Conservation (phyloP, 2,797 vertebrate species). For the Ibycter americanus region DNA sequence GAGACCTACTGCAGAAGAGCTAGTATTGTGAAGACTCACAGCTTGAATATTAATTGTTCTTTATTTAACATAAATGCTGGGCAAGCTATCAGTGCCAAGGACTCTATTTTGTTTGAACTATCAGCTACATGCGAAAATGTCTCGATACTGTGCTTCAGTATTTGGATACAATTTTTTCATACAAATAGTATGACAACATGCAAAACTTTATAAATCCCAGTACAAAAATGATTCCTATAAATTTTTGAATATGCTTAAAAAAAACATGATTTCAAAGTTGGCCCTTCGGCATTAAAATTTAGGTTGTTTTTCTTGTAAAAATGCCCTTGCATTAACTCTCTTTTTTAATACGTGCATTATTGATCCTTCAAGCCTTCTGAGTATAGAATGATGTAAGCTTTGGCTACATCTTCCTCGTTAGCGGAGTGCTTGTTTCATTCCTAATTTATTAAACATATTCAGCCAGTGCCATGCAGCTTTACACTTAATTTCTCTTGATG, state of each 20-base stretch:
- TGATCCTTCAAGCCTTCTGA: slow-evolving; percentile 26
- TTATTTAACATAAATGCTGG: neutral
- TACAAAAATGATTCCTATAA: neutral
- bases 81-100: neutral
- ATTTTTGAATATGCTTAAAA: neutral
- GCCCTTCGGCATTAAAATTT: neutral
- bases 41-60: neutral
- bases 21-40: neutral
- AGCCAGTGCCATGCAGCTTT: slow-evolving; percentile 12
- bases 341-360: slow-evolving; percentile 22
- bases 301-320: neutral
- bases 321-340: neutral
- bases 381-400: slow-evolving; percentile 6
- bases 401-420: slow-evolving; percentile 7
- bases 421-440: neutral
- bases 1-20: neutral
- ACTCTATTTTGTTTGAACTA: neutral
- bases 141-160: neutral
- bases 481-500: slow-evolving; percentile 39
- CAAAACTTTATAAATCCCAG: neutral
- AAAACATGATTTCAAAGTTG: neutral
- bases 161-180: neutral
- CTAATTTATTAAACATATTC: slow-evolving; percentile 55
- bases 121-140: neutral
- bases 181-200: neutral